Percentiles rank a stretch among this genome's conserved stretches.
These are phyloP conservation scores for Ptiloglossa arizonensis DNA, from an alignment of 1,140 invertebrate species.

Conservation along the genomic window DNA sequence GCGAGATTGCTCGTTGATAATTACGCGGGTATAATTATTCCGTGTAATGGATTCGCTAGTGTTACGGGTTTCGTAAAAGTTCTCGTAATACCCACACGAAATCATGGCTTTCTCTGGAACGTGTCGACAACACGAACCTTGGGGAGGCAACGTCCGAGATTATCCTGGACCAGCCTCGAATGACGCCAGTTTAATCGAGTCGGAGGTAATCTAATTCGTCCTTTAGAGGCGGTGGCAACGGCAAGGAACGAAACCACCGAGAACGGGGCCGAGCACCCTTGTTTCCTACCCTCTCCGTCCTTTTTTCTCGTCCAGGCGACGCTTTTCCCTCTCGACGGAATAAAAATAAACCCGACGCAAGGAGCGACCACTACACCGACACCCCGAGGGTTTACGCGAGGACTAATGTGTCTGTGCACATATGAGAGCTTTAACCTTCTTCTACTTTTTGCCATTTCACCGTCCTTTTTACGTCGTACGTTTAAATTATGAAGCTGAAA, in stretches of 20 bases:
- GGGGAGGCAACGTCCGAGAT: constrained; percentile 58
- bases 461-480: not conserved
- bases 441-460: constrained; percentile 4
- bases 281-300: constrained; percentile 50
- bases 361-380: constrained; percentile 26
- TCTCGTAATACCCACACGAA: constrained; percentile 27
- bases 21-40: constrained; percentile 35
- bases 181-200: constrained; percentile 76
- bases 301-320: constrained; percentile 55
- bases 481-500: constrained; percentile 32
- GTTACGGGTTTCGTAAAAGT: constrained; percentile 2
- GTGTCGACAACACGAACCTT: constrained; percentile 47
- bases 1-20: constrained; percentile 10
- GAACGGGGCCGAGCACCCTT: constrained; percentile 51
- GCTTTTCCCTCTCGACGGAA: constrained; percentile 64
- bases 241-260: constrained; percentile 66
- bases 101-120: constrained; percentile 32
- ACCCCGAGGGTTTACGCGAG: constrained; percentile 18
- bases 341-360: constrained; percentile 72
- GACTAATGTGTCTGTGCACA: constrained; percentile 29
- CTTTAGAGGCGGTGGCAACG: constrained; percentile 66
- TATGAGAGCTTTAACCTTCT: constrained; percentile 39
- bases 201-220: constrained; percentile 75
- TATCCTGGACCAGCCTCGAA: constrained; percentile 55
- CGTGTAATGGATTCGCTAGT: constrained; percentile 7